These are phyloP conservation scores for Scaptodrosophila latifasciaeformis DNA, from an alignment of 2,888 invertebrate genomes.

Conservation along the genomic window DNA sequence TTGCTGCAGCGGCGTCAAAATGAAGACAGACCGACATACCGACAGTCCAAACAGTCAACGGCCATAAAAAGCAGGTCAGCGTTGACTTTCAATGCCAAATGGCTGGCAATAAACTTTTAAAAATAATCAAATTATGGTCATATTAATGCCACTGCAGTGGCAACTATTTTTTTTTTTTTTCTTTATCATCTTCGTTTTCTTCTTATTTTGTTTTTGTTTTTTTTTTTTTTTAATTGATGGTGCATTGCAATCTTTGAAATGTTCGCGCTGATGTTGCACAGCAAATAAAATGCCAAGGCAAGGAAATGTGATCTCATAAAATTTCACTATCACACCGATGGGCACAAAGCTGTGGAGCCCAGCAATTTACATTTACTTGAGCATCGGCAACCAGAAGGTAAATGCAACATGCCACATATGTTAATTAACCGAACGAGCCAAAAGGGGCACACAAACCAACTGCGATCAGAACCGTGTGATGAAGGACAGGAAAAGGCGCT, in stretches of 20 bases:
- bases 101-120: conserved; percentile 4
- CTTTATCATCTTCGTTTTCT: no score
- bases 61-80: conserved; percentile 60
- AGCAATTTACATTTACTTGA: conserved; percentile 40
- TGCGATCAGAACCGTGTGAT: conserved; percentile 37
- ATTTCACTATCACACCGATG: conserved; percentile 44
- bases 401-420: conserved; percentile 37
- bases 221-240: conserved; percentile 50
- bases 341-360: conserved; percentile 39
- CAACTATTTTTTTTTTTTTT: no score
- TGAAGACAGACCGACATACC: background rate
- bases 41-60: background rate
- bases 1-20: conserved; percentile 3
- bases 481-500: conserved; percentile 54
- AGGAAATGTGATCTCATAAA: conserved; percentile 50
- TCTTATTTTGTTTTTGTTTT: no score
- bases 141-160: conserved; percentile 21
- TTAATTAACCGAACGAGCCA: conserved; percentile 43
- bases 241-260: conserved; percentile 13
- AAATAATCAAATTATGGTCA: conserved; percentile 62
- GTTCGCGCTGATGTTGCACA: conserved; percentile 48
- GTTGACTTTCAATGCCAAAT: conserved; percentile 3
- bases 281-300: conserved; percentile 39
- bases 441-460: background rate
- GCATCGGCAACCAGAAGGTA: background rate